A percentile compares a stretch with the other conserved stretches of the same genome.
These are phyloP conservation scores for Patiria pectinifera DNA, from an alignment of 53 echinoderm and acorn worm species.

Conservation along the genomic window DNA sequence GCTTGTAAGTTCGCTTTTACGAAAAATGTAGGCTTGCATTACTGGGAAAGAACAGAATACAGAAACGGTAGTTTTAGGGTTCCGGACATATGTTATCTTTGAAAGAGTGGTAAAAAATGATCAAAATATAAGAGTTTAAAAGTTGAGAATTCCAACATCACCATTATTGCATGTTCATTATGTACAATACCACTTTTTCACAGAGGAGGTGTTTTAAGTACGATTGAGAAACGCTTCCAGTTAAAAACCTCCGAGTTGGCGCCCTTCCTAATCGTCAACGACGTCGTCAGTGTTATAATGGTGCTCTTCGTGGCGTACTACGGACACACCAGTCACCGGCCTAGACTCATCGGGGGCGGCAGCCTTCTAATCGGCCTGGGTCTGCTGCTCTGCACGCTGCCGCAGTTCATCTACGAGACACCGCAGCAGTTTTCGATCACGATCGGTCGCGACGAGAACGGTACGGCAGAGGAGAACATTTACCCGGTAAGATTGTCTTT, in stretches of 20 bases:
- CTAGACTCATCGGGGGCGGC: constrained; percentile 74
- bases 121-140: no score
- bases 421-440: constrained; percentile 45
- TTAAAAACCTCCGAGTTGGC: constrained; percentile 85
- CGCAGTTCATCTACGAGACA: constrained; percentile 84
- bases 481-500: constrained; percentile 20
- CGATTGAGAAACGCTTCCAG: constrained; percentile 92
- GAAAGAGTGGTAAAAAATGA: no score
- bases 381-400: constrained; percentile 73
- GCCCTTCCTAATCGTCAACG: constrained; percentile 78
- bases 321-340: constrained; percentile 89
- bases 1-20: no score
- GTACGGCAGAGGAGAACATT: neutral
- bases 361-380: constrained; percentile 71
- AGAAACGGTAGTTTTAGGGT: no score
- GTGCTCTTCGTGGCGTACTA: constrained; percentile 89
- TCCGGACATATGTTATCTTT: no score
- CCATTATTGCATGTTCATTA: neutral
- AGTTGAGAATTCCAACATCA: no score
- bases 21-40: no score
- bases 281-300: constrained; percentile 74
- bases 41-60: no score
- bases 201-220: constrained; percentile 76
- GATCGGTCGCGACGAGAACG: neutral
- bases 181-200: neutral